Evolutionary conservation across 1,140 invertebrate genomes (phyloP), one percentile per base, ranked within the genome.

Genomic region (Arion vulgaris): DNA sequence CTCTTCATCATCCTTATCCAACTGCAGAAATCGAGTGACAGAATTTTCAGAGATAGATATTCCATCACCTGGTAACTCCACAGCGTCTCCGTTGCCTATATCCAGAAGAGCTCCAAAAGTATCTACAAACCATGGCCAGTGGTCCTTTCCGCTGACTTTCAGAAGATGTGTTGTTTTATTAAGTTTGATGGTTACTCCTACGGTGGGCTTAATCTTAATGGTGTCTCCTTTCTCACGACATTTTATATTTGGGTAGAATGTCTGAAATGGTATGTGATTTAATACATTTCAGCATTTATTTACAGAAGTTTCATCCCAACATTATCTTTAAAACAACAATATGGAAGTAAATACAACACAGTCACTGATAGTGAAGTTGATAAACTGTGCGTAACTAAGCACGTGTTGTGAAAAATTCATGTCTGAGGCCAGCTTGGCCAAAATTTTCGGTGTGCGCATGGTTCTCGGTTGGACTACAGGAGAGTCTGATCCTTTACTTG

Each of bases 1-100:
- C 87, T 89, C 87, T 81, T 90, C 90, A 28, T 86, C 85, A 82
- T 90, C 88, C 84, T 91, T 91, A 77, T 91, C 87, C 17, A 91
- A 85, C 84, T 91, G 89, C 78, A 91, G 85, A 81, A 86, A 91
- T n/a, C 90, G 73, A 0, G 90, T 90, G 0, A 91, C 89, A 38
- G 90, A 91, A 71, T 88, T 89, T 36, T 90, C 89, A 0, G 90
- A 88, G 0, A 80, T 39, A 11, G 45, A 49, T 34, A 68, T 80
- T 23, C 26, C 68, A 36, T 85, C 86, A 79, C 86, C 86, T 9
- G 85, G 85, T 19, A 80, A 81, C 57, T 89, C 87, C 9, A 80
- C 38, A n/a, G 86, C 87, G 28, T 90, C 89, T 36, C 83, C 87
- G 73, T 89, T 90, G 2, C 88, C 90, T 45, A 87, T 83, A 74